Evolutionary conservation across 2,797 vertebrate genomes (phyloP), one percentile per base, ranked within the genome.

Genomic region (Catamblyrhynchus diadema): DNA sequence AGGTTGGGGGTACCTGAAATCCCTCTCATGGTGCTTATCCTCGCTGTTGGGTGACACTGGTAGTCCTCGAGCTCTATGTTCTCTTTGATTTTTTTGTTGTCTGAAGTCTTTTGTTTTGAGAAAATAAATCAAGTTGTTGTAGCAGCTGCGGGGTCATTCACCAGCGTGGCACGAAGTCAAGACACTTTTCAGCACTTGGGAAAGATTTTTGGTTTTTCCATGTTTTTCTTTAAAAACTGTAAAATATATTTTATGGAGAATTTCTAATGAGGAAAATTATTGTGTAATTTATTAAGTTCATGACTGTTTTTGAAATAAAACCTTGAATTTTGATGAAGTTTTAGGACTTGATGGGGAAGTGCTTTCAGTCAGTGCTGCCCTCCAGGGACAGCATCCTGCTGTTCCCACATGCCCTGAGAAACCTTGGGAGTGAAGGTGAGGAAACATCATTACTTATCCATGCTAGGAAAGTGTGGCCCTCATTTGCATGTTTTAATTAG

Each of bases 241-340:
- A 96, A 97, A 95, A 95, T 98, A 96, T 98, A 98, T 98, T 98
- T 98, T 98, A 97, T 97, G 97, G 96, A 98, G 96, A 97, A 97
- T 97, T 98, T 98, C 97, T 98, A 98, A 96, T 96, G 96, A 96
- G 87, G 81, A 93, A 95, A 97, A 97, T 97, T 95, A 97, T 97
- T 96, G 97, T 98, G 96, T 98, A 98, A 98, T 98, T 98, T 98
- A 98, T 98, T 98, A 85, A 93, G 97, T 98, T 98, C 93, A 94
- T 97, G 96, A 95, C 94, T 94, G 91, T 72, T 95, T 95, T 94
- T 88, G 94, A 96, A 98, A 96, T 98, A 98, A 97, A 98, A 96
- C 70, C 95, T 96, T 95, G 97, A 96, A 97, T 97, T 97, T 96
- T 10, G 1, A 91, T 41, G 30, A 69, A 33, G 65, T 23, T 42